Evolutionary conservation across 1,140 invertebrate genomes (phyloP), one percentile per base, ranked within the genome.

Genomic region (Tribolium castaneum): DNA sequence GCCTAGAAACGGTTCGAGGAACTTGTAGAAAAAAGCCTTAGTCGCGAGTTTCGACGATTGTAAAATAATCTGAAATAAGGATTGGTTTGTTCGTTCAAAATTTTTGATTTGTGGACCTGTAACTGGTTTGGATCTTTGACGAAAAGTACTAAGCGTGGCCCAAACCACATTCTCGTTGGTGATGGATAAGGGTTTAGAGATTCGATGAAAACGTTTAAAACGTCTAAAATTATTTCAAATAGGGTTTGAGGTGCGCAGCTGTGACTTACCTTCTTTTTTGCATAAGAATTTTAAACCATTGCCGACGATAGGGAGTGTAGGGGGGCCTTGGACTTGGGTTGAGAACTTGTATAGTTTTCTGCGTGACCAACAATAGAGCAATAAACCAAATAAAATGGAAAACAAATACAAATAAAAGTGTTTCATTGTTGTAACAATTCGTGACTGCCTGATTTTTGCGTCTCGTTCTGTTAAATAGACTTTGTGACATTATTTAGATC

Each of bases 71-170:
- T 72, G 14, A 51, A 59, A 56, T 12, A 52, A 7, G 1, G 6
- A 34, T n/a, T 30, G 12, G 2, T 34, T 70, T 25, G 1, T 12
- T 54, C 12, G 6, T 7, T 19, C 50, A 30, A 30, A 30, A 19
- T 54, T 70, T 1, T 45, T 30, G 3, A 9, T 14, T n/a, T 14
- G n/a, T 10, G 56, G 62, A 80, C 79, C 79, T 80, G 79, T 9
- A 80, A 45, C 12, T 80, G 79, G 51, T 78, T 66, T 1, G 79
- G 72, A 45, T 80, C 79, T 76, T 78, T 80, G 7, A 80, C 51
- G 19, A 78, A 75, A 71, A 78, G 22, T 9, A 79, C 30, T 10
- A 81, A 35, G 35, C 45, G 49, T 51, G 80, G 80, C 1, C 80
- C 80, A 10, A 81, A 10, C 80, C 80, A 81, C 14, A 81, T 6